Evolutionary conservation across 2,113 vertebrate genomes (phyloP), one percentile per base, ranked within the genome.

Genomic region (Callionymus lyra): DNA sequence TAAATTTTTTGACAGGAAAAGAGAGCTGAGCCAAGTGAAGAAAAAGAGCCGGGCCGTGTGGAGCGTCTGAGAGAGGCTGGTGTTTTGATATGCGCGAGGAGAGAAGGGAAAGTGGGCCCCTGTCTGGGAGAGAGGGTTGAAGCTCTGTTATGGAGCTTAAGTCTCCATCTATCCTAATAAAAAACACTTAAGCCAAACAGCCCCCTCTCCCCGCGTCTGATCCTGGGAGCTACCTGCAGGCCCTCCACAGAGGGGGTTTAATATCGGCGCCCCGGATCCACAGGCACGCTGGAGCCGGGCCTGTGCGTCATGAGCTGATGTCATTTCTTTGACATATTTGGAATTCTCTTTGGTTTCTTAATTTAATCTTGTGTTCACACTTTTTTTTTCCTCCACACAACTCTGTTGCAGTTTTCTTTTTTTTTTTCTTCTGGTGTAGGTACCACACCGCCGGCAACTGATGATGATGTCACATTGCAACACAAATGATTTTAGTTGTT

Each of bases 111-210:
- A 67, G 51, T 58, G 73, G 79, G 75, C 63, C 78, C 62, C 67
- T 60, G 79, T 83, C 82, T 84, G 76, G 79, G 71, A 76, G 76
- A 76, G 59, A 66, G 54, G 65, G 54, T 63, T 61, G 57, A 57
- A 72, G 70, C 74, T 72, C 68, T 61, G 82, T 79, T 82, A 80
- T 77, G 79, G 82, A 73, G 82, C 83, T 87, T 85, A 85, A 65
- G 65, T 60, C 74, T 82, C 67, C 63, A 82, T 83, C 79, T 72
- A 70, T 65, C 74, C 78, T 85, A 87, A 84, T 85, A 84, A 79
- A 79, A 86, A 84, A 76, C 75, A 79, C 74, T 81, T 76, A 82
- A 81, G 63, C 62, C 78, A 83, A 84, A 82, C 81, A 84, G 73
- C 50, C 74, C 64, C 68, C 50, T 65, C 63, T 61, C 53, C 70